Conservation (phyloP, 1,140 invertebrate genomes). For the Drosophila serrata region DNA sequence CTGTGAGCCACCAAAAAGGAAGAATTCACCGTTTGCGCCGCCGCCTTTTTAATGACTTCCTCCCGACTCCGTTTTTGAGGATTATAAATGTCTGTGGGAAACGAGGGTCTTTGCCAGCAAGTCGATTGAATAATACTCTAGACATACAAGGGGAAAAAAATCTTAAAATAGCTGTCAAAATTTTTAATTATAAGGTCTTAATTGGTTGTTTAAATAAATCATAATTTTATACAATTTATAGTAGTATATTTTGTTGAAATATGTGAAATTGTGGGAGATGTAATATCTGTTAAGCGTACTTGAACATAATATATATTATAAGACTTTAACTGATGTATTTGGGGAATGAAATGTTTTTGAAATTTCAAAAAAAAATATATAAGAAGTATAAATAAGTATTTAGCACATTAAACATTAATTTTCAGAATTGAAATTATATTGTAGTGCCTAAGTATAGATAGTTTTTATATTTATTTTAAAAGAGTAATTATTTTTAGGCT, state of each 20-base stretch:
- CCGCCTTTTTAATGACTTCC: slow-evolving; percentile 75
- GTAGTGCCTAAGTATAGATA: too few relatives aligned
- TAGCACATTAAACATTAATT: not conserved
- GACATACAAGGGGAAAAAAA: too few relatives aligned
- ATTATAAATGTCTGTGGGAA: slow-evolving; percentile 47
- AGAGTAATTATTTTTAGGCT: too few relatives aligned
- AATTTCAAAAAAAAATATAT: not conserved
- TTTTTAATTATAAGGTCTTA: not conserved
- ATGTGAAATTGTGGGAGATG: not conserved
- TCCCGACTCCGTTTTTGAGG: slow-evolving; percentile 20
- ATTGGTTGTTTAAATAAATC: slow-evolving; percentile 1
- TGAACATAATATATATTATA: not conserved
- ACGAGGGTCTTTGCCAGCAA: not conserved
- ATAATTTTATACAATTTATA: not conserved
- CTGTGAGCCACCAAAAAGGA: slow-evolving; percentile 16
- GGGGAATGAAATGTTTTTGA: not conserved
- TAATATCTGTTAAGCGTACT: not conserved
- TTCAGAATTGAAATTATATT: not conserved
- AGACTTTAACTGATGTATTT: not conserved
- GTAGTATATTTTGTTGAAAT: not conserved
- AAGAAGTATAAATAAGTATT: not conserved
- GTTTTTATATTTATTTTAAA: too few relatives aligned
- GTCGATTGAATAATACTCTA: slow-evolving; percentile 29
- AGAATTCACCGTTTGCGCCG: slow-evolving; percentile 25
- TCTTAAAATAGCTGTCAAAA: not conserved